A percentile compares a stretch with the other conserved stretches of the same genome.
Conservation (phyloP, 2,888 invertebrate species). For the Cantharis rufa region DNA sequence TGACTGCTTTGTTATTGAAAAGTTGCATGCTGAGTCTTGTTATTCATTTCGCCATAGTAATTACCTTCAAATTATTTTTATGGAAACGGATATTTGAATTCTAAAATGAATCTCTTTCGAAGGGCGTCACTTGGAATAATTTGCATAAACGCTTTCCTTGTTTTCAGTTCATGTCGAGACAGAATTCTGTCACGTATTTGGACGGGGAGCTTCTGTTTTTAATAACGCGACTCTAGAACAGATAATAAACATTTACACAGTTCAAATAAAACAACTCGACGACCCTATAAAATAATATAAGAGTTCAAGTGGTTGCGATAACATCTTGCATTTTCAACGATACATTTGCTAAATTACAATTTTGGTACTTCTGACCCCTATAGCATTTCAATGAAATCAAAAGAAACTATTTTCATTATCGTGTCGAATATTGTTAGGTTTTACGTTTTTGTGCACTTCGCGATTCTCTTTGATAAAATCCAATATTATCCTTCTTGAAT, state of each 20-base stretch:
- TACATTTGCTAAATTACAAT: slow-evolving; percentile 27
- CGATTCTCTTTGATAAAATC: not conserved
- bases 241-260: slow-evolving; percentile 51
- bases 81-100: slow-evolving; percentile 38
- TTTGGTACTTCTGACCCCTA: not conserved
- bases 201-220: slow-evolving; percentile 45
- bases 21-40: slow-evolving; percentile 32
- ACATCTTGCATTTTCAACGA: slow-evolving; percentile 42
- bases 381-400: not conserved
- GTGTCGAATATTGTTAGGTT: not conserved
- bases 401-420: not conserved
- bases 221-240: slow-evolving; percentile 47
- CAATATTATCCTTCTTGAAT: not conserved
- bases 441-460: not conserved
- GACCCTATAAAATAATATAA: slow-evolving; percentile 49
- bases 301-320: slow-evolving; percentile 35
- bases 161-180: slow-evolving; percentile 35
- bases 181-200: slow-evolving; percentile 49
- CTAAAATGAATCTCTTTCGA: slow-evolving; percentile 34
- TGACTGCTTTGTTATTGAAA: slow-evolving; percentile 35
- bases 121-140: slow-evolving; percentile 32
- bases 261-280: slow-evolving; percentile 45
- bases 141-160: slow-evolving; percentile 39
- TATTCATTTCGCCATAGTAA: slow-evolving; percentile 29
- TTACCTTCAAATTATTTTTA: slow-evolving; percentile 37